Evolutionary conservation across 2,888 invertebrate genomes (phyloP).

Genomic region (Zaprionus lineosus): DNA sequence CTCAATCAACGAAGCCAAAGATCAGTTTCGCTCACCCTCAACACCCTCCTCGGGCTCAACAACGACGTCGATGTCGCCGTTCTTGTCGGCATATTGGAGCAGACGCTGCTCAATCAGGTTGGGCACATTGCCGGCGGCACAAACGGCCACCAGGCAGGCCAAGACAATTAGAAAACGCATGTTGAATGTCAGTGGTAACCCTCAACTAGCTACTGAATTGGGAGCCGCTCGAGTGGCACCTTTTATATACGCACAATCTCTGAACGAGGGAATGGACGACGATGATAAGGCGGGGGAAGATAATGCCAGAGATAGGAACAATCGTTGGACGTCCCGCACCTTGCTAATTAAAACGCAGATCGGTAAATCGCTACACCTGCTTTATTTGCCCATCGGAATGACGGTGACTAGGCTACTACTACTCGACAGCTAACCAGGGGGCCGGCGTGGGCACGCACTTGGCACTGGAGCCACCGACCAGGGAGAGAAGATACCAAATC

Average conservation of each 20-base stretch:
- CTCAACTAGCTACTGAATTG: conserved; percentile 56
- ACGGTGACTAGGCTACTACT: background rate
- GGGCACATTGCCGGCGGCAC: conserved; percentile 62
- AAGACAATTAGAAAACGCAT: conserved; percentile 77
- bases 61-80: conserved; percentile 66
- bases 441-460: conserved; percentile 72
- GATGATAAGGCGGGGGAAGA: conserved; percentile 34
- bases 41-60: conserved; percentile 55
- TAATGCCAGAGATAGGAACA: conserved; percentile 32
- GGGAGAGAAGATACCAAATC: conserved; percentile 69
- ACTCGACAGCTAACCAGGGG: conserved; percentile 67
- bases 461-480: conserved; percentile 17
- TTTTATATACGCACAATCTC: conserved; percentile 62
- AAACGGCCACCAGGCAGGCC: conserved; percentile 66
- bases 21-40: conserved; percentile 56
- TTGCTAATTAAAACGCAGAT: conserved; percentile 36
- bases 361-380: conserved; percentile 27
- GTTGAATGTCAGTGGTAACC: conserved; percentile 34
- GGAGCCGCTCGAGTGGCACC: conserved; percentile 16
- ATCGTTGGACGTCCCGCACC: background rate
- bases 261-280: background rate
- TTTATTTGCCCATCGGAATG: conserved; percentile 40
- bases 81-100: conserved; percentile 43
- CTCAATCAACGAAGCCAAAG: background rate
- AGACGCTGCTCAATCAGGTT: conserved; percentile 51